Base-by-base conservation (phyloP, 2,113 vertebrate species). In the Thamnophis sirtalis region DNA sequence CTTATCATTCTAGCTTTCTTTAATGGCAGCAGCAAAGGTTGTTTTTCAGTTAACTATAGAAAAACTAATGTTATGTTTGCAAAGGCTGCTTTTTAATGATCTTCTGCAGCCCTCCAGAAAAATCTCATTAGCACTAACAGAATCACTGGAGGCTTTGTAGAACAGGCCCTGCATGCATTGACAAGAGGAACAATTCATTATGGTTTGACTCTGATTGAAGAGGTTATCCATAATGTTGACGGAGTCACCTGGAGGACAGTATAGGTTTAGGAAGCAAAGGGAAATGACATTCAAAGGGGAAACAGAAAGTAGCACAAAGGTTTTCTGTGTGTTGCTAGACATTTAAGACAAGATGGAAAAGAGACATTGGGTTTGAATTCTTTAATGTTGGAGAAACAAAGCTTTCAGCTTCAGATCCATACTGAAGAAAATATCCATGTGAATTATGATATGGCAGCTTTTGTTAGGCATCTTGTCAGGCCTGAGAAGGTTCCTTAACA, bases 51-150 rank as follows among this genome's bases (percentile, higher is more conserved):
- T 95, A 96, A 96, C 94, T 88, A 91, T 89, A 92, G 94, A 94
- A 95, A 97, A 97, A 93, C 92, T 94, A 97, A 97, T 94, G 96
- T 87, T 97, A 91, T 63, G 73, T 93, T 96, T 97, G 95, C 92
- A 96, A 96, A 96, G 97, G 93, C 49, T 87, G 90, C 50, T 95
- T 95, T 95, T 95, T 96, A 96, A 97, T 95, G 80, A 96, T 95
- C 94, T 95, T 96, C 92, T 92, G 86, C 73, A 95, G 3, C 53
- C 95, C 95, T 95, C 94, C 87, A 94, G 95, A 94, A 97, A 95
- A 96, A 96, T 89, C 95, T 97, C 96, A 97, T 96, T 97, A 97
- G 92, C 93, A 95, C 94, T 87, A 91, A 4, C 22, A 56, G n/a
- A 94, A 92, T 91, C 91, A 93, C 95, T 86, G 58, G 33, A 93